Percentiles rank a stretch among this genome's conserved stretches.
These are phyloP conservation scores for Nomada ferruginata DNA, from an alignment of 2,888 invertebrate species.

Conservation along the genomic window DNA sequence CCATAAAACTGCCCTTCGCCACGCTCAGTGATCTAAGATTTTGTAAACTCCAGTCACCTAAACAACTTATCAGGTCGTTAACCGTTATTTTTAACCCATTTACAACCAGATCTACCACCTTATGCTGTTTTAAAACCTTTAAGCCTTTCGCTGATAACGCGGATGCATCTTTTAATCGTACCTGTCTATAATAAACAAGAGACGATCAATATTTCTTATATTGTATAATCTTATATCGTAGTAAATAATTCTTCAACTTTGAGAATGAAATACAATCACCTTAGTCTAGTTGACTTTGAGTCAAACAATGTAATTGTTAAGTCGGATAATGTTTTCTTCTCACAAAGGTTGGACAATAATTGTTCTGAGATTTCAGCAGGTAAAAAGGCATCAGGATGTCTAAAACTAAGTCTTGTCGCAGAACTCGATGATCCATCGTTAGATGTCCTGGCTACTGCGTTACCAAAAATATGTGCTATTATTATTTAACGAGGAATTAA, in stretches of 20 bases:
- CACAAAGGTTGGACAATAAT: slow-evolving; percentile 86
- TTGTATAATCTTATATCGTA: background rate
- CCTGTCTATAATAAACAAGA: slow-evolving; percentile 82
- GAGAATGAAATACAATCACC: slow-evolving; percentile 75
- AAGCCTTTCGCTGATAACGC: slow-evolving; percentile 87
- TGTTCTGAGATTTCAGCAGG: slow-evolving; percentile 87
- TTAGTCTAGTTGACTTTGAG: slow-evolving; percentile 86
- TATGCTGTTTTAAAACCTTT: slow-evolving; percentile 87
- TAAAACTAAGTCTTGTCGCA: slow-evolving; percentile 83
- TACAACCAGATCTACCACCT: slow-evolving; percentile 87
- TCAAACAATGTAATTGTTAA: slow-evolving; percentile 87
- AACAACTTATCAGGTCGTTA: slow-evolving; percentile 87
- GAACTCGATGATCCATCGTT: slow-evolving; percentile 56
- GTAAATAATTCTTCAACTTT: background rate
- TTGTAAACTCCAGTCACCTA: slow-evolving; percentile 88
- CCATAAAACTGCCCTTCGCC: slow-evolving; percentile 87
- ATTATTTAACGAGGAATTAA: slow-evolving; percentile 32
- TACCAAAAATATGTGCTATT: slow-evolving; percentile 40
- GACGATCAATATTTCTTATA: slow-evolving; percentile 5
- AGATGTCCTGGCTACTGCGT: slow-evolving; percentile 35
- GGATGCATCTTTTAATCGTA: slow-evolving; percentile 87
- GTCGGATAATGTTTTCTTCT: slow-evolving; percentile 87
- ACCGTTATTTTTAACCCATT: slow-evolving; percentile 86
- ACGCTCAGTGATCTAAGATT: slow-evolving; percentile 88
- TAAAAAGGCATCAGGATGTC: slow-evolving; percentile 86